phyloP scores from a whole-genome alignment of 2,797 vertebrate genomes.

The Myotis daubentonii region DNA sequence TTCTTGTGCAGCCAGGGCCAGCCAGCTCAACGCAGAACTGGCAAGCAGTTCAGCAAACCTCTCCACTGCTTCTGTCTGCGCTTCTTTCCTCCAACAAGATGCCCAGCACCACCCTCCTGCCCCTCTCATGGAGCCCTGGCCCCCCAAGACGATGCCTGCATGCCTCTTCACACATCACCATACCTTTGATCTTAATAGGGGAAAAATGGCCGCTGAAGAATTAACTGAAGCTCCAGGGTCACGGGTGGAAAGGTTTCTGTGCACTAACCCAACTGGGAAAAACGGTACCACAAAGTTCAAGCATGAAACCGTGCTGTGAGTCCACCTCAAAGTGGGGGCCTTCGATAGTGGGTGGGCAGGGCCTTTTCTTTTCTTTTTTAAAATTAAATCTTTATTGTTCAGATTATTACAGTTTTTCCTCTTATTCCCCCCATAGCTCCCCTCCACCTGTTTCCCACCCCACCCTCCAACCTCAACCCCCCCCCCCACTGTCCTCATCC shows the following conservation, averaged over 20 bases:
- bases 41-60: neutral
- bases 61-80: neutral
- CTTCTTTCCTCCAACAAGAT: neutral
- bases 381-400: no score
- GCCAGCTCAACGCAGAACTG: neutral
- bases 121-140: neutral
- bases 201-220: neutral
- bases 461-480: no score
- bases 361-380: neutral
- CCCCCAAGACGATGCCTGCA: neutral
- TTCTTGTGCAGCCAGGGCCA: neutral
- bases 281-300: neutral
- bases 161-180: neutral
- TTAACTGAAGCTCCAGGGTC: neutral
- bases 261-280: neutral
- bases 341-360: neutral
- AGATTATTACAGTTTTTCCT: no score
- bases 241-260: neutral
- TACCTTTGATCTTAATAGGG: neutral
- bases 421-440: no score
- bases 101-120: neutral
- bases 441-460: no score
- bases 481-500: no score
- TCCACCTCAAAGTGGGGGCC: neutral
- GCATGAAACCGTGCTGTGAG: neutral